phyloP scores from a whole-genome alignment of 2,888 invertebrate genomes.

The Octodonta nipae region DNA sequence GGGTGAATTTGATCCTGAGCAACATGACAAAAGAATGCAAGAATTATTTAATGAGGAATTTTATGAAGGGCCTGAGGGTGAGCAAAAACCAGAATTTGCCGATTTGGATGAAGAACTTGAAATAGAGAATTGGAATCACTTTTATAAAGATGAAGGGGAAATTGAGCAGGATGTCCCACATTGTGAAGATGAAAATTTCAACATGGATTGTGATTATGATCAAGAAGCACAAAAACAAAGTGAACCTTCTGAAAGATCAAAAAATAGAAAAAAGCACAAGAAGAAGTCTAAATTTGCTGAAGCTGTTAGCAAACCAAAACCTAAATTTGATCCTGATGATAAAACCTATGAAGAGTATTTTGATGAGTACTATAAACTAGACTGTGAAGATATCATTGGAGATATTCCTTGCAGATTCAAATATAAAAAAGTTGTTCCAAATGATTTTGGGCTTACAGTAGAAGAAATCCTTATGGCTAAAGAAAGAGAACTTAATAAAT shows the following conservation, averaged over 20 bases:
- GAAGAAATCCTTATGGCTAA: conserved; percentile 90
- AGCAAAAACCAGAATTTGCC: conserved; percentile 74
- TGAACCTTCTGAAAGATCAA: conserved; percentile 43
- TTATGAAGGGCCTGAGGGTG: conserved; percentile 57
- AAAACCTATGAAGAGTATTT: conserved; percentile 73
- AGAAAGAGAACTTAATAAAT: conserved; percentile 86
- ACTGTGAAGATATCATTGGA: conserved; percentile 90
- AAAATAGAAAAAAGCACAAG: conserved; percentile 43
- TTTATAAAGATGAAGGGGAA: conserved; percentile 25
- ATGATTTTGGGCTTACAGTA: conserved; percentile 77
- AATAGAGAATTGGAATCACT: conserved; percentile 58
- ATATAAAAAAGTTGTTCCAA: conserved; percentile 77
- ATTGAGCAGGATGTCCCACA: conserved; percentile 37
- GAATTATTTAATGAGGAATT: conserved; percentile 76
- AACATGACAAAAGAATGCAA: conserved; percentile 76
- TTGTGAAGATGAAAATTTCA: conserved; percentile 72
- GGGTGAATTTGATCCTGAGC: conserved; percentile 79
- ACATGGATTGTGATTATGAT: conserved; percentile 85
- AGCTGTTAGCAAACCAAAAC: conserved; percentile 62
- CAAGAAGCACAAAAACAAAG: conserved; percentile 42
- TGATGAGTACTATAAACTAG: conserved; percentile 88
- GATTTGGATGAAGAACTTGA: conserved; percentile 62
- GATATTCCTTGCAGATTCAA: conserved; percentile 86
- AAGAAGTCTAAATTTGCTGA: conserved; percentile 65
- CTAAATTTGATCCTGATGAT: conserved; percentile 69